These are phyloP conservation scores for Harpagoxenus sublaevis DNA, from an alignment of 2,888 invertebrate species.

Conservation along the genomic window DNA sequence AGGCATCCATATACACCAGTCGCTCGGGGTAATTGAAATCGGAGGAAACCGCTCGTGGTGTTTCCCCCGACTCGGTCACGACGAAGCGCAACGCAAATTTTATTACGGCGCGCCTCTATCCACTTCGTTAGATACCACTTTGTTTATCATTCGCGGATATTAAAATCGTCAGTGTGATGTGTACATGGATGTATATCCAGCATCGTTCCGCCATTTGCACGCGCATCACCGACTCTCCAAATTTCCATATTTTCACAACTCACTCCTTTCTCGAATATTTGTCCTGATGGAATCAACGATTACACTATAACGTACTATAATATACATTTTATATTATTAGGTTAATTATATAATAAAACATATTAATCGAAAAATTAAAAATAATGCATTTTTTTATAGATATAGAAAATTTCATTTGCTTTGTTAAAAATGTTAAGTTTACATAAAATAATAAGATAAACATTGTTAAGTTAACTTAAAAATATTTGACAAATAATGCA, in stretches of 20 bases:
- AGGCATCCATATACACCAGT: constrained; percentile 57
- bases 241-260: constrained; percentile 30
- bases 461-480: neutral
- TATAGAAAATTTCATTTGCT: neutral
- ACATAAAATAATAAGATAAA: neutral
- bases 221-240: neutral
- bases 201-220: constrained; percentile 26
- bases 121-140: constrained; percentile 83
- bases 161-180: constrained; percentile 74
- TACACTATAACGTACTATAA: neutral
- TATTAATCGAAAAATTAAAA: constrained; percentile 8
- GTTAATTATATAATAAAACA: constrained; percentile 6
- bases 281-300: neutral
- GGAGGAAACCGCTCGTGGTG: constrained; percentile 79
- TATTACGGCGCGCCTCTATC: constrained; percentile 80
- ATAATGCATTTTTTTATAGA: neutral
- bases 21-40: constrained; percentile 78
- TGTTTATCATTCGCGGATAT: constrained; percentile 83
- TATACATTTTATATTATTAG: neutral
- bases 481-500: neutral
- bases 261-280: constrained; percentile 28
- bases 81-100: constrained; percentile 77
- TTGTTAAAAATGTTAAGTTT: neutral
- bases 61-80: constrained; percentile 70
- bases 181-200: constrained; percentile 26